These are phyloP conservation scores for Synanthedon myopaeformis DNA, from an alignment of 2,888 invertebrate species.

Conservation along the genomic window DNA sequence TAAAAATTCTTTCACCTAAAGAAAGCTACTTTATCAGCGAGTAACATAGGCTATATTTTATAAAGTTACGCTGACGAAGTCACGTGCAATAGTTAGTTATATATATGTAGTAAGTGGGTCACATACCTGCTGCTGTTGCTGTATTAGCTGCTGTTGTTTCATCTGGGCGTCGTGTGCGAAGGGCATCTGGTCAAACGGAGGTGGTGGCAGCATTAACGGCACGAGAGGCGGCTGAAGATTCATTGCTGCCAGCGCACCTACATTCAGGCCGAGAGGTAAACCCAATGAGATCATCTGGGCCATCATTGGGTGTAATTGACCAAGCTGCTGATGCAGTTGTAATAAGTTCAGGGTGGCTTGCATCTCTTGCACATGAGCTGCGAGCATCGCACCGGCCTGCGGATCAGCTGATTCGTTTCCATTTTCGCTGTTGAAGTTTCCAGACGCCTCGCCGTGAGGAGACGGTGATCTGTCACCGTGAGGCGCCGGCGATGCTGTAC, in stretches of 20 bases:
- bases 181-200: slow-evolving; percentile 78
- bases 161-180: slow-evolving; percentile 71
- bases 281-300: slow-evolving; percentile 89
- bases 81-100: no score
- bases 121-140: slow-evolving; percentile 77
- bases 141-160: slow-evolving; percentile 79
- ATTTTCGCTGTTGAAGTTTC: slow-evolving; percentile 43
- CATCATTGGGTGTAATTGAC: slow-evolving; percentile 92
- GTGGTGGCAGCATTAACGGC: slow-evolving; percentile 89
- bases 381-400: slow-evolving; percentile 61
- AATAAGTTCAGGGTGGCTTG: slow-evolving; percentile 87
- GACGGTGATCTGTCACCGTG: slow-evolving; percentile 58
- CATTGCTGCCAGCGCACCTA: slow-evolving; percentile 90
- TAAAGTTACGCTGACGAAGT: no score
- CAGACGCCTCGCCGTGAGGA: slow-evolving; percentile 43
- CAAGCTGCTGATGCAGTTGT: slow-evolving; percentile 86
- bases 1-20: no score
- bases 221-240: slow-evolving; percentile 93
- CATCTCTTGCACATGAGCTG: slow-evolving; percentile 86
- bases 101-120: background rate
- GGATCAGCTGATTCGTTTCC: slow-evolving; percentile 41
- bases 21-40: no score
- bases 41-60: no score
- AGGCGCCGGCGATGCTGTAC: slow-evolving; percentile 61
- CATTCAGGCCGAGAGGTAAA: slow-evolving; percentile 81